Evolutionary conservation across 2,888 invertebrate genomes (phyloP), one percentile per base, ranked within the genome.

Genomic region (Marasmarcha lunaedactyla): DNA sequence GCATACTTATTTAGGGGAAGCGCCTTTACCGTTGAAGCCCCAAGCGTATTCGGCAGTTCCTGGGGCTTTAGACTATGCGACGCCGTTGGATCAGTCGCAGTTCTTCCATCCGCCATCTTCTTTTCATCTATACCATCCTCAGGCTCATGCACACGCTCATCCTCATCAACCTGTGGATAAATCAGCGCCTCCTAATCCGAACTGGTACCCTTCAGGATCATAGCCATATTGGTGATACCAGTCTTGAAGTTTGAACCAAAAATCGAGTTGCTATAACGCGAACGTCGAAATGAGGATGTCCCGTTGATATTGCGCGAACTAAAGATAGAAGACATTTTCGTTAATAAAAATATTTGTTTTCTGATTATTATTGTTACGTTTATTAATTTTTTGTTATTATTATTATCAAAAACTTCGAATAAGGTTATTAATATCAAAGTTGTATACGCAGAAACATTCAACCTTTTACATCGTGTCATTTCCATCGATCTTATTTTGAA

Each of bases 111-210:
- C 83, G 26, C 77, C 81, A 36, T 89, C 92, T 13, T 92, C 95
- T 37, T 95, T 95, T 70, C 95, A 95, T 73, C 85, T 95, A 33
- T 95, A 95, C 70, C 95, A 95, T 66, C 90, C 92, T 10, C 83
- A 83, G 49, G 71, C 81, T 36, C 79, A 81, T 45, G 70, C 78
- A 13, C 81, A 81, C 41, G 60, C 79, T 27, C 81, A 81, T 52
- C 50, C 81, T 14, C 78, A 81, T 50, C 79, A 79, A 50, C 44
- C 71, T 12, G 66, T 69, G 49, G 81, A 83, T 44, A 91, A 91
- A 79, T 90, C 89, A 60, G 86, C 70, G 52, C 87, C 87, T 43
- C 86, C 90, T 41, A 85, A 90, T 46, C 88, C 90, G 42, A 90
- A 91, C 59, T 92, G 92, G 92, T 92, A 92, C 63, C 88, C 91